phyloP scores from a whole-genome alignment of 1,140 invertebrate genomes.

The Macrobrachium rosenbergii region DNA sequence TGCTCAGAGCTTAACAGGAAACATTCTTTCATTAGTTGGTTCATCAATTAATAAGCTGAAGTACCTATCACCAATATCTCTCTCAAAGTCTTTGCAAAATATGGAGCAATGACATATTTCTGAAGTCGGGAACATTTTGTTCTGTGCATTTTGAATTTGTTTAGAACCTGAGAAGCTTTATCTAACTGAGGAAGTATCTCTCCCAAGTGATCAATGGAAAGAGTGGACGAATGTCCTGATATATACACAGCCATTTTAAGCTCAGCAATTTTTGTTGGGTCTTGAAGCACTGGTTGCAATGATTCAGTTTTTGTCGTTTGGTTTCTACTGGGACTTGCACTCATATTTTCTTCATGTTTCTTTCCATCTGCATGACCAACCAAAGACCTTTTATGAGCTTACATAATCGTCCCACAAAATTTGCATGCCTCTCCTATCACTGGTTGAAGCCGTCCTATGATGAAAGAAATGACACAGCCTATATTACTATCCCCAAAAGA shows the following conservation, averaged over 20 bases:
- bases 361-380: constrained; percentile 31
- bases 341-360: constrained; percentile 33
- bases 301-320: constrained; percentile 2
- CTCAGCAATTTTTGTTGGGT: constrained; percentile 18
- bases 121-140: constrained; percentile 29
- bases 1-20: constrained; percentile 25
- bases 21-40: constrained; percentile 23
- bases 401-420: constrained; percentile 28
- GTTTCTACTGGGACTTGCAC: constrained; percentile 5
- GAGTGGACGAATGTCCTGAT: constrained; percentile 13
- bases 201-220: constrained; percentile 25
- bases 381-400: constrained; percentile 31
- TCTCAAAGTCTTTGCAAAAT: constrained; percentile 15
- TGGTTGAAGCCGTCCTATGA: constrained; percentile 38
- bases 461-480: no score
- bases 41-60: constrained; percentile 34
- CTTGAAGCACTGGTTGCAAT: not conserved
- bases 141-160: constrained; percentile 11
- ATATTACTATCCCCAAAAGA: no score
- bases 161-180: not conserved
- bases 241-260: constrained; percentile 31
- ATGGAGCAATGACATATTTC: constrained; percentile 63
- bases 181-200: constrained; percentile 33
- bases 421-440: constrained; percentile 27
- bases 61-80: constrained; percentile 21